Evolutionary conservation across 2,888 invertebrate genomes (phyloP), one percentile per base, ranked within the genome.

Genomic region (Sinelater perroti): DNA sequence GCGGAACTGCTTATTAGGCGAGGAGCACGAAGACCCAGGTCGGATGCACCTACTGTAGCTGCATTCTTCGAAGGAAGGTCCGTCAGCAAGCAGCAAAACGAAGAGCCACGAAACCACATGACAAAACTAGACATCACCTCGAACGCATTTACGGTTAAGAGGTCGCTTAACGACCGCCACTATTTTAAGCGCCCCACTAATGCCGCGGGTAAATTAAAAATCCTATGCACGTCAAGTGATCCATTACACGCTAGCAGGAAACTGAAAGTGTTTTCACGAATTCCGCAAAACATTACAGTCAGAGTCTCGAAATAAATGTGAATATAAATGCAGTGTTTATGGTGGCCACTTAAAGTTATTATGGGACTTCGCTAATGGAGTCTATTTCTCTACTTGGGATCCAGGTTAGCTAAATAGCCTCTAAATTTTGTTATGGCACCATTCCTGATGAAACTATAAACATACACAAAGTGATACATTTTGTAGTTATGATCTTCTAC

Each of bases 191-290:
- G 17, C 21, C 20, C 42, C 33, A 42, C 24, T 28, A 35, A 52
- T 24, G 21, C 35, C 38, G 56, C 51, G 46, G 45, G 38, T 56
- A 52, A 45, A 56, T 52, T 56, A 52, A 46, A 60, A 60, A 30
- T 38, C 21, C 38, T n/a, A 38, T 46, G 46, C 38, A 38, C 13
- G 38, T 38, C 38, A 20, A 18, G 10, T 28, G 28, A 28, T n/a
- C 28, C 28, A 28, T 28, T 28, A 38, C 18, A 13, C 21, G 38
- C 20, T 38, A 38, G 10, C 11, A 18, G 20, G 20, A 38, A 38
- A 11, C 11, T 38, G 8, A 13, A 10, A 38, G 21, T 7, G 8
- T n/a, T 20, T 38, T 38, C 10, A 28, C 28, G 10, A 28, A 38
- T 38, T 20, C 38, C n/a, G n/a, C n/a, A n/a, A n/a, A n/a, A n/a